Evolutionary conservation across 2,113 vertebrate species (phyloP), one percentile per base, ranked within the genome.

Genomic region (Salvelinus alpinus): DNA sequence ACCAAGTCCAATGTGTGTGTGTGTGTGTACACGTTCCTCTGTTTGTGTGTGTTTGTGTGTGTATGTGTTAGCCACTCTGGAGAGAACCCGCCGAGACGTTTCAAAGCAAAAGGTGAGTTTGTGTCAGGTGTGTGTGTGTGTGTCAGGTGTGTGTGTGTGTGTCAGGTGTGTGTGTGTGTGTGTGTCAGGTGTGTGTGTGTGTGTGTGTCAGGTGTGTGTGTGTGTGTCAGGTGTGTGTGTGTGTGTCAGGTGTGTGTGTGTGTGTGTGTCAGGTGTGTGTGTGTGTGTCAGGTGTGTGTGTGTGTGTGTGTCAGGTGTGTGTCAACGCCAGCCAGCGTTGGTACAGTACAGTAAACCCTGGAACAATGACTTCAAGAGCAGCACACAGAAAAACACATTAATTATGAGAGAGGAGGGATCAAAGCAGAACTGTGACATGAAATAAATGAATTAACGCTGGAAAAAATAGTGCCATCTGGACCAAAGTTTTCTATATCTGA

Each of bases 401-500:
- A 92, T 90, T 90, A 92, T 91, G 91, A 89, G 90, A 89, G 90
- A 87, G 87, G 78, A 78, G 84, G 78, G 88, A 92, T 92, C 91
- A 92, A 91, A 92, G 90, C 89, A 68, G 85, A 82, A 90, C 88
- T 91, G 91, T 90, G 90, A 91, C 90, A 89, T 86, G 86, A 90
- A 90, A 92, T 91, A 91, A 88, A 92, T 90, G 86, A 91, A 90
- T 91, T 89, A 88, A 90, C 89, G 82, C 83, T 80, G 80, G 27
- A 14, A 87, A 87, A 90, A 86, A 91, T 84, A 87, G 82, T 12
- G 75, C 91, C 89, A 92, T 91, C 91, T 92, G 91, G 90, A 88
- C 83, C 4, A 74, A 86, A 84, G 75, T 79, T 84, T 85, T 87
- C 86, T 80, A 18, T 18, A 54, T 18, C 51, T 44, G 38, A 44